Evolutionary conservation across 2,113 vertebrate genomes (phyloP).

Genomic region (Motacilla tschutschensis): DNA sequence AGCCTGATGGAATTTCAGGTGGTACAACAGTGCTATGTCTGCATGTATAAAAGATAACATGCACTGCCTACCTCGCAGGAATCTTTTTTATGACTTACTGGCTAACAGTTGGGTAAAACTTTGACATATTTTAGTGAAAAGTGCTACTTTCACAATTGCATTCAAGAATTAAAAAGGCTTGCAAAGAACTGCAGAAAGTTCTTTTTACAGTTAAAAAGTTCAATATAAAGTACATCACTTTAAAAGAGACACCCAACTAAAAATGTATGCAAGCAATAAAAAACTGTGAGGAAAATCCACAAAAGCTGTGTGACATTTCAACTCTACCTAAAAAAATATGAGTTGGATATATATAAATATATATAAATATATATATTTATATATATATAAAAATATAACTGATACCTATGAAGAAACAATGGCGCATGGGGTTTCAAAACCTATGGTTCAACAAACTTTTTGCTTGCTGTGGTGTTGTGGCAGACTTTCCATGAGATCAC

Average conservation of each 20-base stretch:
- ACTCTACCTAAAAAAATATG: background rate
- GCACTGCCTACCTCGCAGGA: constrained; percentile 5
- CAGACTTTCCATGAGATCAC: background rate
- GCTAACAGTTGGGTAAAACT: constrained; percentile 9
- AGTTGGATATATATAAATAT: background rate
- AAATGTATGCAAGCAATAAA: background rate
- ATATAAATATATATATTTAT: no score
- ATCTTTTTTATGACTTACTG: constrained; percentile 12
- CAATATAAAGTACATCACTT: background rate
- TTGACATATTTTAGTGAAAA: constrained; percentile 2
- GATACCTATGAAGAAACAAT: background rate
- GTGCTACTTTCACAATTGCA: background rate
- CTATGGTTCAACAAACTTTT: background rate
- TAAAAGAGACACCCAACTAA: background rate
- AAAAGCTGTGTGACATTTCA: background rate
- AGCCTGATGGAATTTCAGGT: constrained; percentile 56
- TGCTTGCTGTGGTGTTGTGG: background rate
- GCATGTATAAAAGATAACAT: constrained; percentile 56
- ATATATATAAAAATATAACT: background rate
- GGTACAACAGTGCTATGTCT: constrained; percentile 19
- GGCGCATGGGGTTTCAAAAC: fast-evolving
- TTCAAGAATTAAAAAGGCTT: background rate
- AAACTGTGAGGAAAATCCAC: background rate
- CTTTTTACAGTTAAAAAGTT: background rate
- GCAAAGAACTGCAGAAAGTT: background rate